A percentile compares a stretch with the other conserved stretches of the same genome.
These are phyloP conservation scores for Hyperopisus bebe DNA, from an alignment of 2,113 vertebrate genomes.

Conservation along the genomic window DNA sequence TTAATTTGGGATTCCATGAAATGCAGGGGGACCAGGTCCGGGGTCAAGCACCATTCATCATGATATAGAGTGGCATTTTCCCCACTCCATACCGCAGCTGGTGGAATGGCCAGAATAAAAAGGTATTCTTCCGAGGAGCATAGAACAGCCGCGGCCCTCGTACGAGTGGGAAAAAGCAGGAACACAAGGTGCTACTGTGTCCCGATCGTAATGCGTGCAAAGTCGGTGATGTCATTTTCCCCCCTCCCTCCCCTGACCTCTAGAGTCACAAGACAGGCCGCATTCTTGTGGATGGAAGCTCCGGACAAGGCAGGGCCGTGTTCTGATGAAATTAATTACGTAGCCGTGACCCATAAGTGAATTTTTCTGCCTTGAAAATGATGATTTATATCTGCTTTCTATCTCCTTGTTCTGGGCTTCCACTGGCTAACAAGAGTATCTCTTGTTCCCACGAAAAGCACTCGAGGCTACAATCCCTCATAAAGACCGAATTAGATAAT, in stretches of 20 bases:
- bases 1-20: conserved; percentile 75
- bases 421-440: conserved; percentile 79
- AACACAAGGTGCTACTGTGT: conserved; percentile 98
- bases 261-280: conserved; percentile 79
- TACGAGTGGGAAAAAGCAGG: conserved; percentile 47
- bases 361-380: conserved; percentile 77
- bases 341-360: conserved; percentile 76
- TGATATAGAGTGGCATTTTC: conserved; percentile 92
- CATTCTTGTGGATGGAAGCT: conserved; percentile 80
- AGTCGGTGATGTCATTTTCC: conserved; percentile 84
- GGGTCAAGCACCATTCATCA: conserved; percentile 99
- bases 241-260: conserved; percentile 57
- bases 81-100: conserved; percentile 83
- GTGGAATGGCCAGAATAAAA: conserved; percentile 62
- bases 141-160: conserved; percentile 79
- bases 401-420: conserved; percentile 73
- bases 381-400: conserved; percentile 96
- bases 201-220: conserved; percentile 80
- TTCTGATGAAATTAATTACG: conserved; percentile 82
- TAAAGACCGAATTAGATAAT: conserved; percentile 85
- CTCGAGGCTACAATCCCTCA: conserved; percentile 77
- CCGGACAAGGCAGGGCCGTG: conserved; percentile 79
- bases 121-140: conserved; percentile 75
- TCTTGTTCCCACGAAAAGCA: conserved; percentile 78
- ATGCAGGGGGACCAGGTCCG: conserved; percentile 67